Percentiles rank a stretch among this genome's conserved stretches.
Conservation (phyloP, 2,797 vertebrate genomes). For the Poecilia velifera region DNA sequence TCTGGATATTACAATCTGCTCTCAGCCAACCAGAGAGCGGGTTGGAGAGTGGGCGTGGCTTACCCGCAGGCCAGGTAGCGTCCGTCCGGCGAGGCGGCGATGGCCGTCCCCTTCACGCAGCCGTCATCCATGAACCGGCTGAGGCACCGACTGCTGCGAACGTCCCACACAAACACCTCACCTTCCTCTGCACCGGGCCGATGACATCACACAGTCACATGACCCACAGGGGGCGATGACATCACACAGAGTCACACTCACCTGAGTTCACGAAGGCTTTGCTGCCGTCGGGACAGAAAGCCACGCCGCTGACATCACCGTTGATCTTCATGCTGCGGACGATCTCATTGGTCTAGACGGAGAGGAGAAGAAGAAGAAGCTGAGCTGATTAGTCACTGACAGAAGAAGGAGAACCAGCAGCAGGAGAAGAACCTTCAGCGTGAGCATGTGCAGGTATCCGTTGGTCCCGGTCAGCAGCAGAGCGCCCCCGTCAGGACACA, state of each 20-base stretch:
- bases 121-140: conserved; percentile 80
- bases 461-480: conserved; percentile 87
- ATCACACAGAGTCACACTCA: conserved; percentile 61
- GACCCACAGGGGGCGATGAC: conserved; percentile 1
- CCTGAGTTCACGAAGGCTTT: conserved; percentile 88
- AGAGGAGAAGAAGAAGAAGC: conserved; percentile 5
- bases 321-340: conserved; percentile 91
- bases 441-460: conserved; percentile 90
- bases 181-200: conserved; percentile 71
- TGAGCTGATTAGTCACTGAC: not conserved
- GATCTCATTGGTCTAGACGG: conserved; percentile 88
- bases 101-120: conserved; percentile 74
- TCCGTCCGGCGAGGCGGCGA: conserved; percentile 73
- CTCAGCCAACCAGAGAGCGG: conserved; percentile 22
- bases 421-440: conserved; percentile 81
- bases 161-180: conserved; percentile 82
- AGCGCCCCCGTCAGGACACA: conserved; percentile 89
- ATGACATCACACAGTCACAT: conserved; percentile 2
- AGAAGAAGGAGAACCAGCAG: conserved; percentile 13
- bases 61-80: conserved; percentile 83
- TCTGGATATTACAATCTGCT: not conserved
- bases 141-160: conserved; percentile 75
- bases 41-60: conserved; percentile 12
- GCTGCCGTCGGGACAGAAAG: conserved; percentile 86
- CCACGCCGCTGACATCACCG: conserved; percentile 79